Conservation (phyloP, 2,113 vertebrate genomes). For the Ptilorrhoa leucosticta region DNA sequence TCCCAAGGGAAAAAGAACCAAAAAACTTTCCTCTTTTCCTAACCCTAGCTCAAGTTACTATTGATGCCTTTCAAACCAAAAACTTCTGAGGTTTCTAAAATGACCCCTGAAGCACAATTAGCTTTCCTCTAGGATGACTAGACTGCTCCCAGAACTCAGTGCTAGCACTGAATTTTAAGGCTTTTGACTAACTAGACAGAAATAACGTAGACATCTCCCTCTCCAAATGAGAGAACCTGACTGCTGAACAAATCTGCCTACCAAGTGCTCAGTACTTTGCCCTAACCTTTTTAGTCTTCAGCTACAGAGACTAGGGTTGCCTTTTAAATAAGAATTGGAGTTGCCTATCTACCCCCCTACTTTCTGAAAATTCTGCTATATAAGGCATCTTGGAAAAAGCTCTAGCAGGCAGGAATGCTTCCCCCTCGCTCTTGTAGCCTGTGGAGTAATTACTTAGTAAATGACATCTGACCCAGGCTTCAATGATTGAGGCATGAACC, state of each 20-base stretch:
- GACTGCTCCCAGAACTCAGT: background rate
- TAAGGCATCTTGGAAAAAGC: background rate
- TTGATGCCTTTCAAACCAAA: background rate
- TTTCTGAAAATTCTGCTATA: background rate
- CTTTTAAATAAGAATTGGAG: background rate
- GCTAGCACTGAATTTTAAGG: background rate
- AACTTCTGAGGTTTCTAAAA: background rate
- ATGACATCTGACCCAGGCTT: background rate
- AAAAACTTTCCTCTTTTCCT: background rate
- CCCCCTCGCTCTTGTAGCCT: background rate
- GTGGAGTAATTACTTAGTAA: background rate
- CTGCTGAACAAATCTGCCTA: background rate
- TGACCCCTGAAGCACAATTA: background rate
- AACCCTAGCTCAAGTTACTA: background rate
- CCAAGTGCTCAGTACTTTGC: background rate
- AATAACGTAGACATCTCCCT: background rate
- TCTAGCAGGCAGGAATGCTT: background rate
- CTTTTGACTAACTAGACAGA: background rate
- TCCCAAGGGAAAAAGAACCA: background rate
- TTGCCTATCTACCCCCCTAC: background rate
- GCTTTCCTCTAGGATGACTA: background rate
- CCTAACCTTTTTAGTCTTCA: background rate
- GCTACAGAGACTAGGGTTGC: background rate
- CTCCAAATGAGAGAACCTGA: background rate
- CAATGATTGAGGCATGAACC: background rate